Base-by-base conservation (phyloP, 1,140 invertebrate genomes). In the Drosophila ogumai region DNA sequence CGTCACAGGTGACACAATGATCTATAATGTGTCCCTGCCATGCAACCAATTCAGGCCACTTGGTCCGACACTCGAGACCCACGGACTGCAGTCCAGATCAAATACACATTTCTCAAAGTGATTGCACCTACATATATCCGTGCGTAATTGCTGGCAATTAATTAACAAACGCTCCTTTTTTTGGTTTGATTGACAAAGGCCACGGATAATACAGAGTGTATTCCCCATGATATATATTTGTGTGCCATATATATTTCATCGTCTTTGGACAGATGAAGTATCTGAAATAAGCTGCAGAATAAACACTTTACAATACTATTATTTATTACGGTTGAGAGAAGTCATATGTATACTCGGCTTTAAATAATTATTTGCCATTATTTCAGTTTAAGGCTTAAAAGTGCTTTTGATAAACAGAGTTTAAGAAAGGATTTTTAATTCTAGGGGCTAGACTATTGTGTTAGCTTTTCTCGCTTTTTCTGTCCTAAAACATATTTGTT, bases 1-100 rank as follows among this genome's bases (percentile, higher is more conserved):
- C 66, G 71, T 81, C 49, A 81, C 82, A 81, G 78, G 82, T 87
- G 82, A 49, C 77, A 84, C 80, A 84, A 74, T 82, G 80, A 88
- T 80, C 55, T 72, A 59, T 81, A 82, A 82, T 73, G 67, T 72
- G 43, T 81, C 50, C 69, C 74, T 65, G 75, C 67, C 50, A 73
- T 55, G 82, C 55, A 41, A 49, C 13, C 34, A 59, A 40, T 57
- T 72, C 54, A n/a, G 50, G 47, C 50, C 60, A 55, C 79, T 75
- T 71, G 60, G 55, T 17, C 47, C 38, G 47, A 38, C 49, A 58
- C 32, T 43, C 19, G 49, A 64, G n/a, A 47, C 25, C 55, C 38
- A 40, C n/a, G 31, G 17, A 9, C 28, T 17, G 36, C 44, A 55
- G 46, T 32, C 49, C 15, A 75, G 75, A 69, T 66, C 69, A 80